Evolutionary conservation across 2,888 invertebrate species (phyloP).

Genomic region (Thymelicus acteon): DNA sequence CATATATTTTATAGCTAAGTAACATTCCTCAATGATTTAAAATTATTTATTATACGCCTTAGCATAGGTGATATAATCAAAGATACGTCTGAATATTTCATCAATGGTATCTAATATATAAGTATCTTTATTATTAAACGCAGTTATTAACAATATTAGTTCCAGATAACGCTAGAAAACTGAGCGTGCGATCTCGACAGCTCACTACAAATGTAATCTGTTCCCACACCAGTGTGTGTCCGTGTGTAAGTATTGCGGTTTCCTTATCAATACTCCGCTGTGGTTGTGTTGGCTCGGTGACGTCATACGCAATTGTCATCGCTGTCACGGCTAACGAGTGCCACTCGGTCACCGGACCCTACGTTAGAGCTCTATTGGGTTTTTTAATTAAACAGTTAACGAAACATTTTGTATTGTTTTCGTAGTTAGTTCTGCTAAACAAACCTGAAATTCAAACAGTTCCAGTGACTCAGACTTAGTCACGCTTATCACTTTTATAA

Average conservation of each 20-base stretch:
- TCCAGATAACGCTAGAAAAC: conserved; percentile 32
- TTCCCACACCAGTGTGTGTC: conserved; percentile 56
- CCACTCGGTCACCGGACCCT: conserved; percentile 64
- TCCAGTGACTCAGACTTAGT: background rate
- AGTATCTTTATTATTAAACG: conserved; percentile 4
- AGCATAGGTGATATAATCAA: too few relatives aligned
- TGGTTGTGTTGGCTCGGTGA: conserved; percentile 59
- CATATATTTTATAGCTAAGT: too few relatives aligned
- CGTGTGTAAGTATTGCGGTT: conserved; percentile 59
- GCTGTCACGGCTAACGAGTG: conserved; percentile 76
- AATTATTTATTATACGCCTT: too few relatives aligned
- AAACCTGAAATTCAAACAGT: background rate
- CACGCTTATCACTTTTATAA: background rate
- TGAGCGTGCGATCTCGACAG: conserved; percentile 51
- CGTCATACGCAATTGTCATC: conserved; percentile 80
- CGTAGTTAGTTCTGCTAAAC: background rate
- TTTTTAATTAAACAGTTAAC: conserved; percentile 29
- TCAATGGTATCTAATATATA: too few relatives aligned
- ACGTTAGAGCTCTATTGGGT: conserved; percentile 20
- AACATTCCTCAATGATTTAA: too few relatives aligned
- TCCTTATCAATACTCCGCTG: conserved; percentile 59
- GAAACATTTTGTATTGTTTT: background rate
- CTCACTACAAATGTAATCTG: conserved; percentile 58
- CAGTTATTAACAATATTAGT: conserved; percentile 20
- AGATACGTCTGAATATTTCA: too few relatives aligned